Conservation (phyloP, 2,888 invertebrate genomes). For the Gnatocerus cornutus region DNA sequence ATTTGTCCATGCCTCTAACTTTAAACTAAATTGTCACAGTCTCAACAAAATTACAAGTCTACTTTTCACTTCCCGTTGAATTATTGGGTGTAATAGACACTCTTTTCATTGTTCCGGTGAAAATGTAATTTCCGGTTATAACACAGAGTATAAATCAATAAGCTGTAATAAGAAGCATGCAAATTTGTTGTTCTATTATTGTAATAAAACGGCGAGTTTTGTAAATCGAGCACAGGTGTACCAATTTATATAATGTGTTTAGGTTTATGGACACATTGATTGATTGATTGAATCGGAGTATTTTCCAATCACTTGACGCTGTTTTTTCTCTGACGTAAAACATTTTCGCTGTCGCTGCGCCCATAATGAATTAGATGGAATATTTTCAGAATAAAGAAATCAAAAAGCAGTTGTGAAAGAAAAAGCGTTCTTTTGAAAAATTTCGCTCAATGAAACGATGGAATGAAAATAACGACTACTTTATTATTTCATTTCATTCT, state of each 20-base stretch:
- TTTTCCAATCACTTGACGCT: conserved; percentile 10
- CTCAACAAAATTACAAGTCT: conserved; percentile 10
- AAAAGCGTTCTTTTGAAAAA: conserved; percentile 8
- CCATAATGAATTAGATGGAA: conserved; percentile 7
- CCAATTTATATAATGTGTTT: conserved; percentile 22
- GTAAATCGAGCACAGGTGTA: conserved; percentile 17
- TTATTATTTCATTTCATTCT: conserved; percentile 14
- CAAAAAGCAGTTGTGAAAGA: conserved; percentile 13
- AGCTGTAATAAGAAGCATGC: conserved; percentile 1
- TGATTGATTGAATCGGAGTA: conserved; percentile 25
- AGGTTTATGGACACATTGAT: conserved; percentile 25
- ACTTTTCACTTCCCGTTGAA: conserved; percentile 8
- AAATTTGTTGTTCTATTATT: conserved; percentile 15
- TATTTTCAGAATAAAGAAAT: background rate
- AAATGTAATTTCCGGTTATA: conserved; percentile 24
- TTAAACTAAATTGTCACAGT: conserved; percentile 4
- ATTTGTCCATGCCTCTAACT: conserved; percentile 15
- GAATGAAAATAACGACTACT: conserved; percentile 7
- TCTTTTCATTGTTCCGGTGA: background rate
- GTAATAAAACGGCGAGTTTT: conserved; percentile 10
- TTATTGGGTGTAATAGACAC: conserved; percentile 15
- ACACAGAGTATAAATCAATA: conserved; percentile 3
- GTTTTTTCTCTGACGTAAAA: conserved; percentile 23
- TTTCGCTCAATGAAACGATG: background rate
- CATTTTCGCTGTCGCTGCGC: conserved; percentile 14